These are phyloP conservation scores for Spinibarbus caldwelli DNA, from an alignment of 2,797 vertebrate species.

Conservation along the genomic window DNA sequence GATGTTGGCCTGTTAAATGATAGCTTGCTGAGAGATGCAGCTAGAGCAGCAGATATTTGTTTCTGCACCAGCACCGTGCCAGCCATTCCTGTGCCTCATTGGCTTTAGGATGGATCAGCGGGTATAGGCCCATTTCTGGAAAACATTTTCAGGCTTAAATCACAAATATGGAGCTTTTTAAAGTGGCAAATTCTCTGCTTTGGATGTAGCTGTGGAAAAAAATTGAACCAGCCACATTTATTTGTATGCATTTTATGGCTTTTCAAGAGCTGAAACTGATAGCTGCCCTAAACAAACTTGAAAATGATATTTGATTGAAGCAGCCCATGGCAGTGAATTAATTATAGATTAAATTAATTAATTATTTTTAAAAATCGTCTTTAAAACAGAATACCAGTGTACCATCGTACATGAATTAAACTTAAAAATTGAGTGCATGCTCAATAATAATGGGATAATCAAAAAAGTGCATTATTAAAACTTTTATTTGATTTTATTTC, in stretches of 20 bases:
- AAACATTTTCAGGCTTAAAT: constrained; percentile 16
- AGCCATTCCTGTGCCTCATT: constrained; percentile 24
- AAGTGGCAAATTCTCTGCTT: constrained; percentile 7
- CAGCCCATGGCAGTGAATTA: not conserved
- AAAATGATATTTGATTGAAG: not conserved
- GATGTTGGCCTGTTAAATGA: constrained; percentile 19
- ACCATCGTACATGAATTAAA: not conserved
- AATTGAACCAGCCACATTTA: not conserved
- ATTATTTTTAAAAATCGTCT: not conserved
- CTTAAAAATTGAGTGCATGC: not conserved
- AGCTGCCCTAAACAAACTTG: not conserved
- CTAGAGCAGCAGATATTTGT: constrained; percentile 3
- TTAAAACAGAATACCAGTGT: not conserved
- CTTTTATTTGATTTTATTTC: not conserved
- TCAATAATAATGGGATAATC: not conserved
- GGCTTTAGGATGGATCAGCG: constrained; percentile 24
- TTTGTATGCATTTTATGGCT: not conserved
- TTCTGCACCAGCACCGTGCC: constrained; percentile 2
- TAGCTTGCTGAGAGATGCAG: constrained; percentile 2
- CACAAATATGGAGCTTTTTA: constrained; percentile 14
- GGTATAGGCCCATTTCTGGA: not conserved
- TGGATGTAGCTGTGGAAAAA: constrained; percentile 2
- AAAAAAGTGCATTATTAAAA: not conserved
- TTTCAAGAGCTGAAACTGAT: not conserved
- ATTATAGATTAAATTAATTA: not conserved